Evolutionary conservation across 2,888 invertebrate genomes (phyloP).

Genomic region (Lasioglossum lativentre): DNA sequence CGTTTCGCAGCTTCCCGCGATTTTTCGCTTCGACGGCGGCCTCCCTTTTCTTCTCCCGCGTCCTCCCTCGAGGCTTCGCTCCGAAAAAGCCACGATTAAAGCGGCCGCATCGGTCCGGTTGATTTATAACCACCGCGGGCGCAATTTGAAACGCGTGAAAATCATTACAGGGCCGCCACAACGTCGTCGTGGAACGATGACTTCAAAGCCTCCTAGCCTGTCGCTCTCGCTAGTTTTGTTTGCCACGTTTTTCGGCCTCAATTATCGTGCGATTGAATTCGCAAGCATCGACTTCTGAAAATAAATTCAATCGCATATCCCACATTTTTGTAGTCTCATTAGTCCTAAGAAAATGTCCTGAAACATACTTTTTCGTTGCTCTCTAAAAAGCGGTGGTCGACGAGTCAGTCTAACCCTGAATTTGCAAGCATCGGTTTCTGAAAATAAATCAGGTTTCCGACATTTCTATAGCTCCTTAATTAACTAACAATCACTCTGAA

Average conservation of each 20-base stretch:
- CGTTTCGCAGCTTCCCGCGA: slow-evolving; percentile 52
- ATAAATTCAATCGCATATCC: background rate
- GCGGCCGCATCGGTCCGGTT: slow-evolving; percentile 25
- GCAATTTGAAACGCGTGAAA: slow-evolving; percentile 28
- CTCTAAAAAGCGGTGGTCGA: too few species aligned
- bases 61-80: slow-evolving; percentile 13
- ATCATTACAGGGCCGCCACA: slow-evolving; percentile 8
- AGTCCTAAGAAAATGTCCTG: background rate
- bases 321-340: background rate
- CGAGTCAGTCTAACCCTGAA: background rate
- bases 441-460: background rate
- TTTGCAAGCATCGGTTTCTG: background rate
- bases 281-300: background rate
- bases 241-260: background rate
- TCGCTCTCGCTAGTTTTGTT: background rate
- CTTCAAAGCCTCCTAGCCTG: background rate
- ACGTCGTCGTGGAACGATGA: background rate
- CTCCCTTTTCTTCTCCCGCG: slow-evolving; percentile 36
- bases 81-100: slow-evolving; percentile 59
- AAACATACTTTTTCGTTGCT: too few species aligned
- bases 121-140: slow-evolving; percentile 46
- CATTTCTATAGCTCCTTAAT: background rate
- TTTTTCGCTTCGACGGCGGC: slow-evolving; percentile 54
- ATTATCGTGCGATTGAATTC: background rate
- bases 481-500: background rate